These are phyloP conservation scores for Cavia aperea DNA, from an alignment of 2,113 vertebrate genomes.

Conservation along the genomic window DNA sequence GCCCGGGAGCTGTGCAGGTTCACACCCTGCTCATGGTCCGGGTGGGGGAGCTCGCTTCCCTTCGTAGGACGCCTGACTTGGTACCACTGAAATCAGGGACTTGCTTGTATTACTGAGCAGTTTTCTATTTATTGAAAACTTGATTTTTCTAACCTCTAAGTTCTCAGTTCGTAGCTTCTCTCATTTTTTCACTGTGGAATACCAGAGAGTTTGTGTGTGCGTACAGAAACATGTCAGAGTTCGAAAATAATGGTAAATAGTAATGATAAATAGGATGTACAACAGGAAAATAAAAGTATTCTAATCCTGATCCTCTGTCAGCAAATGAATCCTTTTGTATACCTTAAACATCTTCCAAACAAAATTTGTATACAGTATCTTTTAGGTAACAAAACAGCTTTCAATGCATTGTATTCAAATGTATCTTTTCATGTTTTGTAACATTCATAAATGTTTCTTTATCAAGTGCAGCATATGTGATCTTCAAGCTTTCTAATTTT, in stretches of 20 bases:
- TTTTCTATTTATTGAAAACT: not conserved
- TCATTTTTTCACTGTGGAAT: not conserved
- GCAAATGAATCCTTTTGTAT: not conserved
- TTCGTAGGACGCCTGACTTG: accelerated
- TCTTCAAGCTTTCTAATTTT: not conserved
- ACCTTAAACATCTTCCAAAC: not conserved
- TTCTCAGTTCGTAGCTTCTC: not conserved
- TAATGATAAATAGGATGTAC: not conserved
- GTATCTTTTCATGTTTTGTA: not conserved
- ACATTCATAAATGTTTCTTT: not conserved
- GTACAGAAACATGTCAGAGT: not conserved
- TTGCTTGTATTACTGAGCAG: too few species aligned
- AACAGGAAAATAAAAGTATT: not conserved
- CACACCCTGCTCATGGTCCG: too few species aligned
- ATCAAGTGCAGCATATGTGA: not conserved
- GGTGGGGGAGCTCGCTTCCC: too few species aligned
- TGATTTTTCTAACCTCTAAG: not conserved
- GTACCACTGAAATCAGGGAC: accelerated
- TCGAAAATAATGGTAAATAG: not conserved
- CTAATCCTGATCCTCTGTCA: not conserved
- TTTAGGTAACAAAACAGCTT: not conserved
- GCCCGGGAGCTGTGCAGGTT: too few species aligned
- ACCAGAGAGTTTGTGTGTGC: not conserved
- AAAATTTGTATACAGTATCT: not conserved
- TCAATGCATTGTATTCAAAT: not conserved